Conservation (phyloP, 2,797 vertebrate species). For the Lagodon rhomboides region DNA sequence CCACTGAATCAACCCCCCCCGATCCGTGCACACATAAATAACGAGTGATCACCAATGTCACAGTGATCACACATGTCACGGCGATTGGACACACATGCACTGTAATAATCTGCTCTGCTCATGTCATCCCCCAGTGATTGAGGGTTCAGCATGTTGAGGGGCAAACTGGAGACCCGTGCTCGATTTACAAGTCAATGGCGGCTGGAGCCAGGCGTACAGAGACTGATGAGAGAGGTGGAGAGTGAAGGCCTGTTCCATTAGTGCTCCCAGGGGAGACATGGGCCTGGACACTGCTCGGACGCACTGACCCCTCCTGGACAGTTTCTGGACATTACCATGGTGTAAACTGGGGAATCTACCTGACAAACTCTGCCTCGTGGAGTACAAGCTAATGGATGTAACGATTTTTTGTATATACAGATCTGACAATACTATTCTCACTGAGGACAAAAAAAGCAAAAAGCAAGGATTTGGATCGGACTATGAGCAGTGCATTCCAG, state of each 20-base stretch:
- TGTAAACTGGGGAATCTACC: constrained; percentile 45
- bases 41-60: constrained; percentile 58
- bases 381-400: constrained; percentile 71
- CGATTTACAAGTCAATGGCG: constrained; percentile 71
- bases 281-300: constrained; percentile 61
- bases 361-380: constrained; percentile 49
- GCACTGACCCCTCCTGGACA: constrained; percentile 64
- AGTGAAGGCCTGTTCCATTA: constrained; percentile 78
- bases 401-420: constrained; percentile 43
- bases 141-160: constrained; percentile 58
- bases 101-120: constrained; percentile 50
- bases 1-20: constrained; percentile 37
- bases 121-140: constrained; percentile 54
- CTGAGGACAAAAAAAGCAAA: constrained; percentile 37
- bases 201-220: constrained; percentile 58
- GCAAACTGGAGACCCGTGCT: constrained; percentile 62
- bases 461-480: constrained; percentile 53
- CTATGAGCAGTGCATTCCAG: constrained; percentile 50
- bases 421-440: constrained; percentile 37
- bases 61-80: constrained; percentile 49
- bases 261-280: constrained; percentile 62
- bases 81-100: constrained; percentile 56
- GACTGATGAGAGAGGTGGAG: constrained; percentile 68
- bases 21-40: constrained; percentile 34
- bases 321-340: constrained; percentile 58